Conservation (phyloP, 2,113 vertebrate genomes). For the Ceyx cyanopectus region DNA sequence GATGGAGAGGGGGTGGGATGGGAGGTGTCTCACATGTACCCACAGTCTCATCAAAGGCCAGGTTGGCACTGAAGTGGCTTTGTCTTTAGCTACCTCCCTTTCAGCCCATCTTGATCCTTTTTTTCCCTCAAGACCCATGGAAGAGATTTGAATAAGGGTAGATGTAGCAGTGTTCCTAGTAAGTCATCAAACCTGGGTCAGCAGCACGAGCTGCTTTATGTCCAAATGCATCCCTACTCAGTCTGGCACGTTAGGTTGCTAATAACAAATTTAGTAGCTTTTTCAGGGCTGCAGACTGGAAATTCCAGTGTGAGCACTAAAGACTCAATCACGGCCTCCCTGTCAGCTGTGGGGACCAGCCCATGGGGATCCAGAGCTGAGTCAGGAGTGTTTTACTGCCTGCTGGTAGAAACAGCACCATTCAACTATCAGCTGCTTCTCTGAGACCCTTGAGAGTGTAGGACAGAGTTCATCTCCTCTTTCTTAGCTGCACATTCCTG, state of each 20-base stretch:
- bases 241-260: background rate
- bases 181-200: background rate
- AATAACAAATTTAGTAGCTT: background rate
- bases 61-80: background rate
- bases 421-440: background rate
- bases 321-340: background rate
- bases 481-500: background rate
- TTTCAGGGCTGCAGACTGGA: background rate
- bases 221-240: background rate
- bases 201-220: background rate
- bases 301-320: background rate
- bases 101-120: background rate
- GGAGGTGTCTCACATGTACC: rapidly evolving
- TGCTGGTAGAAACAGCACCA: background rate
- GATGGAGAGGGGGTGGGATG: no score
- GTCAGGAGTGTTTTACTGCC: background rate
- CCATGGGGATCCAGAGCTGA: rapidly evolving
- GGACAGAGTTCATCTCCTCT: rapidly evolving
- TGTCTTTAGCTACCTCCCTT: background rate
- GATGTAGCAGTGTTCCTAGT: background rate
- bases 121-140: background rate
- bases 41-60: background rate
- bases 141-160: background rate
- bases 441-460: background rate
- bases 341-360: background rate